These are phyloP conservation scores for Sipha maydis DNA, from an alignment of 2,888 invertebrate species.

Conservation along the genomic window DNA sequence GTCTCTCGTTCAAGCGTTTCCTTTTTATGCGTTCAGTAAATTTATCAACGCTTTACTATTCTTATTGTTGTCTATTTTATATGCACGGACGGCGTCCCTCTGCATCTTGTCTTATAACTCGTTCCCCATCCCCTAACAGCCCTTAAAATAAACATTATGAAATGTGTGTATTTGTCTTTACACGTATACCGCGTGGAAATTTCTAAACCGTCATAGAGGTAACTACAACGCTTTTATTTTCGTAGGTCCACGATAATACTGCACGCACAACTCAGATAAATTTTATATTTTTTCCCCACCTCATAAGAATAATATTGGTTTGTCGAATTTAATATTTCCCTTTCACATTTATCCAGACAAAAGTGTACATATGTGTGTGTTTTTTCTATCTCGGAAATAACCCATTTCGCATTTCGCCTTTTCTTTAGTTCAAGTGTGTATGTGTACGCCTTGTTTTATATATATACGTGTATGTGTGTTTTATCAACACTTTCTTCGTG, in stretches of 20 bases:
- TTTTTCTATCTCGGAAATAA: neutral
- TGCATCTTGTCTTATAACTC: neutral
- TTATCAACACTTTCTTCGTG: slow-evolving; percentile 31
- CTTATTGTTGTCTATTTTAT: neutral
- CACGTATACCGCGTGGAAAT: too few species aligned
- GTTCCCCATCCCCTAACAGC: too few species aligned
- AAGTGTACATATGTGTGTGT: neutral
- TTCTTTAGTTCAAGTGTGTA: neutral
- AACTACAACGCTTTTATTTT: neutral
- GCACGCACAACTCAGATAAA: neutral
- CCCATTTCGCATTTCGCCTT: slow-evolving; percentile 4
- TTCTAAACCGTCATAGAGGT: too few species aligned
- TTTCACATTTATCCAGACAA: neutral
- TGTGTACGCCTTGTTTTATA: neutral
- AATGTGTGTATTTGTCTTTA: too few species aligned
- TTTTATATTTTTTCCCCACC: neutral
- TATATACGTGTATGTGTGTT: neutral
- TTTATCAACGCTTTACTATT: neutral
- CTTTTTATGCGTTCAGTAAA: neutral
- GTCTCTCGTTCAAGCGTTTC: neutral
- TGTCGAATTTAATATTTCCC: slow-evolving; percentile 21
- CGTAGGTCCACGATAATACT: neutral
- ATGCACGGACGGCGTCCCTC: neutral
- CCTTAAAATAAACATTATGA: too few species aligned
- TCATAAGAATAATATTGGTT: slow-evolving; percentile 29